Conservation (phyloP, 2,797 vertebrate species). For the Peromyscus eremicus region DNA sequence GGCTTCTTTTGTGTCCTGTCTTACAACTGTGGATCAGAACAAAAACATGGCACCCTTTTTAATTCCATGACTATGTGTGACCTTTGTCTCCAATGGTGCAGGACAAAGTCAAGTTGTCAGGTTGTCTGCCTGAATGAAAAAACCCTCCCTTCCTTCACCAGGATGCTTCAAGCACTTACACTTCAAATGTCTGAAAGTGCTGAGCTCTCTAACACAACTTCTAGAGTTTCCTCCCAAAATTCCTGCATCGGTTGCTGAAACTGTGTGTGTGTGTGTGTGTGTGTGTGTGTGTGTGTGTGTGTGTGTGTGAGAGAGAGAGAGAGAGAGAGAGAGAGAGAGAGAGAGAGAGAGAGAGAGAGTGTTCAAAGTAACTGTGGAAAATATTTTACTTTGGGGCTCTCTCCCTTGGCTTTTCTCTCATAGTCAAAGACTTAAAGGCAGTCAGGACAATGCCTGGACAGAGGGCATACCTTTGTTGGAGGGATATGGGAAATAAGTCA, state of each 20-base stretch:
- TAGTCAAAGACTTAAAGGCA: conserved; percentile 33
- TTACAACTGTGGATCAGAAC: conserved; percentile 53
- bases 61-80: not conserved
- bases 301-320: not conserved
- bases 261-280: not conserved
- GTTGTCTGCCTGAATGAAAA: not conserved
- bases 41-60: not conserved
- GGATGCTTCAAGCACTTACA: not conserved
- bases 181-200: not conserved
- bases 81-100: conserved; percentile 4
- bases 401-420: conserved; percentile 11
- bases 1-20: conserved; percentile 11
- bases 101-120: not conserved
- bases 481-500: conserved; percentile 46
- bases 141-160: not conserved
- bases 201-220: not conserved
- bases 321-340: no score
- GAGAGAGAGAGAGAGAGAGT: no score
- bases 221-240: conserved; percentile 53
- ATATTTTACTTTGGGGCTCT: not conserved
- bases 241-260: not conserved
- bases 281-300: not conserved
- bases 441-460: conserved; percentile 1
- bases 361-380: conserved; percentile 46
- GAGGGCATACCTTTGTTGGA: conserved; percentile 23